Conservation (phyloP, 1,140 invertebrate genomes). For the Bradysia coprophila region DNA sequence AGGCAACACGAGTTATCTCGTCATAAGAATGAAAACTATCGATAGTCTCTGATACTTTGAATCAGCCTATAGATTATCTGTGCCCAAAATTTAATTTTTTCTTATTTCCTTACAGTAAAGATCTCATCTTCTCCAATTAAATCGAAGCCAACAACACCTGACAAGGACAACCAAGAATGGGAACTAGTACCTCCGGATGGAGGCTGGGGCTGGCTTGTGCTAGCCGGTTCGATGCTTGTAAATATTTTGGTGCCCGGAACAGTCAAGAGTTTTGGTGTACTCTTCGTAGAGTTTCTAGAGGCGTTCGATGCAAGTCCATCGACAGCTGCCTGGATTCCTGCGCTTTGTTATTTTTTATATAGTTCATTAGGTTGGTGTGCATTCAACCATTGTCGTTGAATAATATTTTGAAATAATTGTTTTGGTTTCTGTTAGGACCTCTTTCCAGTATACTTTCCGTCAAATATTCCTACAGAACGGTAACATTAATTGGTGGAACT, state of each 20-base stretch:
- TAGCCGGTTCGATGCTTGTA: slow-evolving; percentile 58
- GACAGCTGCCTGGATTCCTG: slow-evolving; percentile 65
- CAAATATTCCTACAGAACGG: slow-evolving; percentile 77
- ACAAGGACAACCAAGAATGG: slow-evolving; percentile 14
- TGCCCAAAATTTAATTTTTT: too few species aligned
- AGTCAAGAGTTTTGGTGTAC: slow-evolving; percentile 72
- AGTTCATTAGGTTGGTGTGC: slow-evolving; percentile 55
- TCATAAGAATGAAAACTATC: too few species aligned
- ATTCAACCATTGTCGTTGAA: neutral
- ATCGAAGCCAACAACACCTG: too few species aligned
- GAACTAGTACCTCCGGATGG: slow-evolving; percentile 43
- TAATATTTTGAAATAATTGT: neutral
- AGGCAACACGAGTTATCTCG: too few species aligned
- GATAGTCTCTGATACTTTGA: too few species aligned
- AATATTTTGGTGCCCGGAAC: slow-evolving; percentile 66
- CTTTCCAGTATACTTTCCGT: slow-evolving; percentile 77
- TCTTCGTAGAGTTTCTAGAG: slow-evolving; percentile 60
- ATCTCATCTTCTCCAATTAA: too few species aligned
- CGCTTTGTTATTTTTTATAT: slow-evolving; percentile 69
- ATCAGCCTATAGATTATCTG: too few species aligned
- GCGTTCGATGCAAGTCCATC: slow-evolving; percentile 49
- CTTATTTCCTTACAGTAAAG: too few species aligned
- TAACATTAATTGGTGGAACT: slow-evolving; percentile 68
- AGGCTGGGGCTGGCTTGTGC: slow-evolving; percentile 68
- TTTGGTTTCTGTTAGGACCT: slow-evolving; percentile 41